A percentile compares a stretch with the other conserved stretches of the same genome.
phyloP scores from a whole-genome alignment of 2,113 vertebrate genomes.

The Aythya baeri region DNA sequence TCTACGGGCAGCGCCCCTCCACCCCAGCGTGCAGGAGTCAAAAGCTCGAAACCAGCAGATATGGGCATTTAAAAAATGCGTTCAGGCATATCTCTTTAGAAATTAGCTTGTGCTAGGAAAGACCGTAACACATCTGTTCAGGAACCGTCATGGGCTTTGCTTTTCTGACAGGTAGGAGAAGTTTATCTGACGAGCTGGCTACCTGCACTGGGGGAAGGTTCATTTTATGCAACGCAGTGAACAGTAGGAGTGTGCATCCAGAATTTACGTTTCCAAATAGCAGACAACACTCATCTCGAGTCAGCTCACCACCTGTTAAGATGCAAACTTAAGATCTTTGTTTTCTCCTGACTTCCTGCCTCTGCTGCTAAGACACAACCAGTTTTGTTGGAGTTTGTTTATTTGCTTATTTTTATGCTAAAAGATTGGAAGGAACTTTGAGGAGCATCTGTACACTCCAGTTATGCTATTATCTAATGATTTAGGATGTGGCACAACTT shows the following conservation, averaged over 20 bases:
- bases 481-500: conserved; percentile 17
- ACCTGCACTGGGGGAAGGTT: not conserved
- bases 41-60: not conserved
- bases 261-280: not conserved
- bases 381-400: not conserved
- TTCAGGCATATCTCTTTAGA: not conserved
- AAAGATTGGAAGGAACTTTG: not conserved
- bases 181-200: not conserved
- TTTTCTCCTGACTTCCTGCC: not conserved
- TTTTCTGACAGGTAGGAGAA: not conserved
- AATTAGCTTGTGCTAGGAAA: not conserved
- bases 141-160: not conserved
- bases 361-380: not conserved
- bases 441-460: not conserved
- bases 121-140: not conserved
- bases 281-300: not conserved
- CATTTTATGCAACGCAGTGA: not conserved
- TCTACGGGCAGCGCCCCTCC: not conserved
- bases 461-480: not conserved
- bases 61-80: accelerated
- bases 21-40: not conserved
- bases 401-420: not conserved
- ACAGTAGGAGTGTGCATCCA: not conserved
- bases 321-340: not conserved
- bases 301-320: not conserved